These are phyloP conservation scores for Elanoides forficatus DNA, from an alignment of 2,113 vertebrate species.

Conservation along the genomic window DNA sequence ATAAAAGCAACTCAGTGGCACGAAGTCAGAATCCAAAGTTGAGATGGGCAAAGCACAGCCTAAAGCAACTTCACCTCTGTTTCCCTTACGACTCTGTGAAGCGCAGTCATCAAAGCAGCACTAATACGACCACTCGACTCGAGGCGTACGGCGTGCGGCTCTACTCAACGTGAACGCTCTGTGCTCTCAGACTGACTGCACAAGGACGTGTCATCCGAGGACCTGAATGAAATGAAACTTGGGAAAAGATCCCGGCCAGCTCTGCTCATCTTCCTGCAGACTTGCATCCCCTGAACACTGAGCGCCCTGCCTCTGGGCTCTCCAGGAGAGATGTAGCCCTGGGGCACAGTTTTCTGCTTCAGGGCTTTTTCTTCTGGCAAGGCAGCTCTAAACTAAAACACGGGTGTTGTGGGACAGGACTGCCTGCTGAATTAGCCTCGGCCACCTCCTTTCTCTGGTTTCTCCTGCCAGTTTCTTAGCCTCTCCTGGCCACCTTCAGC, in stretches of 20 bases:
- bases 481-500: neutral
- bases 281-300: neutral
- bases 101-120: neutral
- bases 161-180: neutral
- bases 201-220: neutral
- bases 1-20: conserved; percentile 26
- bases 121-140: neutral
- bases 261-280: neutral
- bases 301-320: neutral
- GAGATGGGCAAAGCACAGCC: conserved; percentile 19
- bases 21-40: conserved; percentile 9
- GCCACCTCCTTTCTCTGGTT: neutral
- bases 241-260: neutral
- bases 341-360: neutral
- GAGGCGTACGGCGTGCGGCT: neutral
- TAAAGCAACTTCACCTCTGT: conserved; percentile 42
- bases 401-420: neutral
- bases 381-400: neutral
- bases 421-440: neutral
- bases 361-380: neutral
- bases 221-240: neutral
- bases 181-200: neutral
- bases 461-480: neutral
- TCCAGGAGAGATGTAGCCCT: neutral
- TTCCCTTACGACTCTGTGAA: neutral